Conservation (phyloP, 2,113 vertebrate species). For the Pagrus major region DNA sequence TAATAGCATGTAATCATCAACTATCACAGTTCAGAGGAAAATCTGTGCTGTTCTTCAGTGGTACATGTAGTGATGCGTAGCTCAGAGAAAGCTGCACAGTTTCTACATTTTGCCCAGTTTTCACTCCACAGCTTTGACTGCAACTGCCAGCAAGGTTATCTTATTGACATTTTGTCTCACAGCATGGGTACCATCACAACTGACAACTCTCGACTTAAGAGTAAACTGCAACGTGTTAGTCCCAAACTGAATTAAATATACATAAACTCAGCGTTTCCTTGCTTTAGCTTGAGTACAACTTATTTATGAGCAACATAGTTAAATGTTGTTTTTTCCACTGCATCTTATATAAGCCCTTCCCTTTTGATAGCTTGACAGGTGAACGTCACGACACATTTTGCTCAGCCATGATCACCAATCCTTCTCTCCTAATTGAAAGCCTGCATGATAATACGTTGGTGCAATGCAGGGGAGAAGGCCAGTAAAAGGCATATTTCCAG, state of each 20-base stretch:
- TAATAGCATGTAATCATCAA: neutral
- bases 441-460: constrained; percentile 2
- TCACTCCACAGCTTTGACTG: constrained; percentile 35
- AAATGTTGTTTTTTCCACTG: neutral
- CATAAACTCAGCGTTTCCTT: neutral
- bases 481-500: constrained; percentile 12
- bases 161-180: constrained; percentile 25
- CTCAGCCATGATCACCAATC: neutral
- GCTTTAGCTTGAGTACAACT: neutral
- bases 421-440: neutral
- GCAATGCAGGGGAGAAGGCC: constrained; percentile 7
- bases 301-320: constrained; percentile 12
- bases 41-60: neutral
- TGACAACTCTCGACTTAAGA: constrained; percentile 23
- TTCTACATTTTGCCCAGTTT: constrained; percentile 21
- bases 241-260: constrained; percentile 37
- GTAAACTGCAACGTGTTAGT: neutral
- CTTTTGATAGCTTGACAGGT: constrained; percentile 15
- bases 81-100: constrained; percentile 24
- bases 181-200: neutral
- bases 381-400: neutral
- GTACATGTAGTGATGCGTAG: neutral
- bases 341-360: neutral
- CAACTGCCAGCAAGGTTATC: neutral
- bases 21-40: neutral